Evolutionary conservation across 2,113 vertebrate genomes (phyloP), one percentile per base, ranked within the genome.

Genomic region (Thunnus maccoyii): DNA sequence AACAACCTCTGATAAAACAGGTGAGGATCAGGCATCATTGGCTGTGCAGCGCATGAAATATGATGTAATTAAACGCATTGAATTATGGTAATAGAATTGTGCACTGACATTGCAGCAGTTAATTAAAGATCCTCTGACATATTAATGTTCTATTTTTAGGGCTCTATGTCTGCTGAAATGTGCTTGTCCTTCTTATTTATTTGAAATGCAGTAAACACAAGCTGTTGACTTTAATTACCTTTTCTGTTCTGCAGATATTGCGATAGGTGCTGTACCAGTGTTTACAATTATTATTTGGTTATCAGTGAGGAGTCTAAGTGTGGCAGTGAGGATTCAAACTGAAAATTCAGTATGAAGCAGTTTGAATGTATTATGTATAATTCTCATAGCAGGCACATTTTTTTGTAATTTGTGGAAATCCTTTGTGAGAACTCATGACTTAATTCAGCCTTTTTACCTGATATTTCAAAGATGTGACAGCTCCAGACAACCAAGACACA

Each of bases 401-500:
- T 27, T 80, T 63, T 67, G 6, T 30, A 17, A 66, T 71, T 82
- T 54, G 54, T 73, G n/a, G 18, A 74, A 73, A 71, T 55, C 47
- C 18, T 66, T 74, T 80, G 20, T 77, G 47, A 58, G 69, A 5
- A 5, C 22, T 72, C 51, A 3, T 66, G 44, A 78, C 20, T 56
- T 48, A 72, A 58, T 78, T 80, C 4, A 64, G 15, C 48, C 14
- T 66, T 85, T 72, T 36, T 77, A 3, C 44, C 68, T 56, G 6
- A 82, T 46, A 32, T 87, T 84, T 90, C 17, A 61, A 90, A 94
- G 94, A 83, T 41, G 41, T 75, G 22, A 72, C 89, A 57, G 83
- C 79, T 73, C 44, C 74, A 85, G 90, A 92, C 17, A 48, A 79
- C n/a, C 14, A 36, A 5, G 88, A 94, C 85, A 68, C 83, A 13